Evolutionary conservation across 2,888 invertebrate species (phyloP).

Genomic region (Heliconius sara): DNA sequence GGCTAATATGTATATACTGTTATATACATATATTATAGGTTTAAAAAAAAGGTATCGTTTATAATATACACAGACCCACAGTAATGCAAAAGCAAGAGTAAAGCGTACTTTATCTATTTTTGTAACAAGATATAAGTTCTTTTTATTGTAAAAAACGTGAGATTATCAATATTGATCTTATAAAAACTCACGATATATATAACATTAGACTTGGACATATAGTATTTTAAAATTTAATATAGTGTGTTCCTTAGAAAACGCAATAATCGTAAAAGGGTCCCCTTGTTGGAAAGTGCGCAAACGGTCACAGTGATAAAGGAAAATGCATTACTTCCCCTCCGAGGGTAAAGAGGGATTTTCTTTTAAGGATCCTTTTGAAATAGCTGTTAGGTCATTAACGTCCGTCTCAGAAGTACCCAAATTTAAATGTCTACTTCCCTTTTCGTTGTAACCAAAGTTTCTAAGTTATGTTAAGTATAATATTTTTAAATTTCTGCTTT

Average conservation of each 20-base stretch:
- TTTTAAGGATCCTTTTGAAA: slow-evolving; percentile 74
- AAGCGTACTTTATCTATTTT: too few relatives aligned
- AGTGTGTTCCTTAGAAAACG: slow-evolving; percentile 61
- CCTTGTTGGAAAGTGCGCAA: slow-evolving; percentile 74
- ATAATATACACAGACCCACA: neutral
- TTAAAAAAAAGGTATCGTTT: neutral
- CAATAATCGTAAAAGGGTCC: slow-evolving; percentile 81
- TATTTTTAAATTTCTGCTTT: slow-evolving; percentile 1
- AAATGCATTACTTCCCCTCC: slow-evolving; percentile 81
- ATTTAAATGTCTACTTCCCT: slow-evolving; percentile 73
- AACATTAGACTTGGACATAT: neutral
- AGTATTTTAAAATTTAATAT: slow-evolving; percentile 34
- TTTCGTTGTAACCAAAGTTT: slow-evolving; percentile 60
- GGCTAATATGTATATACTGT: too few relatives aligned
- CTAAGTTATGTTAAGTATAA: slow-evolving; percentile 29
- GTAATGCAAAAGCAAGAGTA: neutral
- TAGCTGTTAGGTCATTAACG: slow-evolving; percentile 77
- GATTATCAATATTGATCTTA: neutral
- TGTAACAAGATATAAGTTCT: neutral
- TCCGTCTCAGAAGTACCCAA: slow-evolving; percentile 68
- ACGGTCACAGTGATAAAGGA: slow-evolving; percentile 80
- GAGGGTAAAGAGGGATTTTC: slow-evolving; percentile 70
- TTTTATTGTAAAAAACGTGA: neutral
- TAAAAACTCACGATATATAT: neutral
- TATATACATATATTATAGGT: too few relatives aligned